Percentiles rank a stretch among this genome's conserved stretches.
phyloP scores from a whole-genome alignment of 1,140 invertebrate species.

The Euschistus heros region DNA sequence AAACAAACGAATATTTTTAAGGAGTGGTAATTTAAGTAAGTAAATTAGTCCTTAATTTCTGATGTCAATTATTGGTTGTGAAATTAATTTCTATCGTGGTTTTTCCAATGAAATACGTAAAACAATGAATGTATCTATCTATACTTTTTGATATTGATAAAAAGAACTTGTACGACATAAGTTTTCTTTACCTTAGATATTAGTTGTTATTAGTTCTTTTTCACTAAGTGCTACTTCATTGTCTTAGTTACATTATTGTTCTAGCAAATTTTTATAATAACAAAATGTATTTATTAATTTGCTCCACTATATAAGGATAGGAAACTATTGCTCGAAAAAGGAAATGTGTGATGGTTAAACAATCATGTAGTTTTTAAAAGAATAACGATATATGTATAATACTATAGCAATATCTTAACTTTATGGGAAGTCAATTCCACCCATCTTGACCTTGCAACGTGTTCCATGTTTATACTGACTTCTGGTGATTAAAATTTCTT shows the following conservation, averaged over 20 bases:
- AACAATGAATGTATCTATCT: slow-evolving; percentile 3
- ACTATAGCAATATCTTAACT: slow-evolving; percentile 16
- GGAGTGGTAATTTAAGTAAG: background rate
- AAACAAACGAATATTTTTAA: slow-evolving; percentile 12
- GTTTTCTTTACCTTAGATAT: background rate
- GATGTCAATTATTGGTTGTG: slow-evolving; percentile 17
- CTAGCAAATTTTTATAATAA: slow-evolving; percentile 7
- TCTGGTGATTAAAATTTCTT: slow-evolving; percentile 16
- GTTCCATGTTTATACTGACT: slow-evolving; percentile 15
- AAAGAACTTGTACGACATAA: background rate
- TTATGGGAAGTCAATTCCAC: slow-evolving; percentile 13
- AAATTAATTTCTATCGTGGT: slow-evolving; percentile 12
- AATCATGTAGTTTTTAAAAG: slow-evolving; percentile 15
- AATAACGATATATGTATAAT: background rate
- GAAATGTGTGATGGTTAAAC: slow-evolving; percentile 16
- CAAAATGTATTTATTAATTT: background rate
- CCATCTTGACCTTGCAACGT: slow-evolving; percentile 15
- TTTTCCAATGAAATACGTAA: slow-evolving; percentile 7
- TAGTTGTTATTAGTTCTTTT: slow-evolving; percentile 5
- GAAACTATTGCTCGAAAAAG: slow-evolving; percentile 16
- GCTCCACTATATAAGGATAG: slow-evolving; percentile 8
- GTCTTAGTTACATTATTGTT: slow-evolving; percentile 3
- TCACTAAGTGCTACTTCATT: slow-evolving; percentile 6
- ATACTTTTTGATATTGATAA: slow-evolving; percentile 10
- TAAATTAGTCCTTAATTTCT: slow-evolving; percentile 15